Percentiles rank a stretch among this genome's conserved stretches.
Evolutionary conservation across 2,888 invertebrate genomes (phyloP).

Genomic region (Lobophora halterata): DNA sequence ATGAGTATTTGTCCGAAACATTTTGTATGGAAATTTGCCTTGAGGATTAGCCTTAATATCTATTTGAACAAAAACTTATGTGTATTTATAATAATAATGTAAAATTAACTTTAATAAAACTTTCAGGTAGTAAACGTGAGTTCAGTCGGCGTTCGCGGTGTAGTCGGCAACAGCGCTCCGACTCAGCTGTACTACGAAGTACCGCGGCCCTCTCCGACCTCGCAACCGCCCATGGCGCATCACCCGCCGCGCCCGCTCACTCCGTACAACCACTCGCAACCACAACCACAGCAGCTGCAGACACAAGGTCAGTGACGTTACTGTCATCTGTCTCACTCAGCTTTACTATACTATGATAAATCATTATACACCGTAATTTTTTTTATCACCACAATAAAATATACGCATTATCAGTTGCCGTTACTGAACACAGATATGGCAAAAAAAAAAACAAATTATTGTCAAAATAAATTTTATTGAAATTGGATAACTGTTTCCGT

Average conservation of each 20-base stretch:
- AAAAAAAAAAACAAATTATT: too few relatives aligned
- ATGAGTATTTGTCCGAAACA: too few relatives aligned
- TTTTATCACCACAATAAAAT: neutral
- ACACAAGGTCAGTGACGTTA: conserved; percentile 11
- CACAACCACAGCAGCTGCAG: conserved; percentile 25
- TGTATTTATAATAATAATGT: too few relatives aligned
- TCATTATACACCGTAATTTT: neutral
- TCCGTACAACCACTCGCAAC: conserved; percentile 29
- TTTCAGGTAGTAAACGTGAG: conserved; percentile 64
- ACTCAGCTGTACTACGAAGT: conserved; percentile 73
- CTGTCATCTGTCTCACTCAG: too few relatives aligned
- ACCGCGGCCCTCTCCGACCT: conserved; percentile 41
- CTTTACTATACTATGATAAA: neutral
- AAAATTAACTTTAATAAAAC: neutral
- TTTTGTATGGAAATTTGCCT: too few relatives aligned
- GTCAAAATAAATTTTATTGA: too few relatives aligned
- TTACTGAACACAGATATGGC: too few relatives aligned
- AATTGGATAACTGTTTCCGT: too few relatives aligned
- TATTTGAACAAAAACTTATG: too few relatives aligned
- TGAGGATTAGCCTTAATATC: too few relatives aligned
- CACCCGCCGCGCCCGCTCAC: conserved; percentile 38
- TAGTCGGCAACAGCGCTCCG: conserved; percentile 71
- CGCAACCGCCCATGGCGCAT: conserved; percentile 22
- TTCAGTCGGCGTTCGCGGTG: conserved; percentile 58
- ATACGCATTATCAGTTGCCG: too few relatives aligned